Evolutionary conservation across 2,113 vertebrate species (phyloP).

Genomic region (Beaufortia kweichowensis): DNA sequence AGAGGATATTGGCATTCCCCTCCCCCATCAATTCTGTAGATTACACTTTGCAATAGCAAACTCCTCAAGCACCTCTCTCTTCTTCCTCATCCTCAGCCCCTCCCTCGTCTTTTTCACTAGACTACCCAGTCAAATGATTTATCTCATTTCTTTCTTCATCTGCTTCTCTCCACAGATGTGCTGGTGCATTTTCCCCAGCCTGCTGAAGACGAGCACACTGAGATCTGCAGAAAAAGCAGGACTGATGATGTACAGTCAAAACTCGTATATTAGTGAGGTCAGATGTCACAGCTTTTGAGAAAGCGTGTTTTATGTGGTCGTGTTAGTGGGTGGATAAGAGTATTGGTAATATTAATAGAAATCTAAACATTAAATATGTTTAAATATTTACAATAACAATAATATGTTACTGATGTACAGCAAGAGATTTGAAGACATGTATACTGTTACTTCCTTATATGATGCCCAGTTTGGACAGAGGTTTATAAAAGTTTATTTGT

Average conservation of each 20-base stretch:
- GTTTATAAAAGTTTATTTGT: too few species aligned
- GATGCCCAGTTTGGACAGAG: too few species aligned
- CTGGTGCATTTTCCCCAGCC: conserved; percentile 31
- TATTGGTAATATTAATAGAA: neutral
- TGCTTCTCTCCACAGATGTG: conserved; percentile 51
- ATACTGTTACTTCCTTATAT: too few species aligned
- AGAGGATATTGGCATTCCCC: conserved; percentile 52
- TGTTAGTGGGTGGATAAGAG: neutral
- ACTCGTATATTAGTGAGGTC: neutral
- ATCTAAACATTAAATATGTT: neutral
- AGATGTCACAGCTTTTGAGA: neutral
- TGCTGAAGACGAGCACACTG: conserved; percentile 30
- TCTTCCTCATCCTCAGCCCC: conserved; percentile 27
- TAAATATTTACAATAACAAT: neutral
- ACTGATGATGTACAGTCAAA: neutral
- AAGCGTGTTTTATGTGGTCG: neutral
- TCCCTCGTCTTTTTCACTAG: conserved; percentile 53
- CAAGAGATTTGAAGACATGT: too few species aligned
- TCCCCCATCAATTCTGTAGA: conserved; percentile 57
- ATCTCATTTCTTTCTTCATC: conserved; percentile 54
- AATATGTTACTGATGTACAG: too few species aligned
- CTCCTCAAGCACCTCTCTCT: conserved; percentile 64
- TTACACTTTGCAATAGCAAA: conserved; percentile 75
- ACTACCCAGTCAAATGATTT: conserved; percentile 57
- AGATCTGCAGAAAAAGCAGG: conserved; percentile 13